Evolutionary conservation across 2,113 vertebrate species (phyloP).

Genomic region (Hippocampus guttulatus): DNA sequence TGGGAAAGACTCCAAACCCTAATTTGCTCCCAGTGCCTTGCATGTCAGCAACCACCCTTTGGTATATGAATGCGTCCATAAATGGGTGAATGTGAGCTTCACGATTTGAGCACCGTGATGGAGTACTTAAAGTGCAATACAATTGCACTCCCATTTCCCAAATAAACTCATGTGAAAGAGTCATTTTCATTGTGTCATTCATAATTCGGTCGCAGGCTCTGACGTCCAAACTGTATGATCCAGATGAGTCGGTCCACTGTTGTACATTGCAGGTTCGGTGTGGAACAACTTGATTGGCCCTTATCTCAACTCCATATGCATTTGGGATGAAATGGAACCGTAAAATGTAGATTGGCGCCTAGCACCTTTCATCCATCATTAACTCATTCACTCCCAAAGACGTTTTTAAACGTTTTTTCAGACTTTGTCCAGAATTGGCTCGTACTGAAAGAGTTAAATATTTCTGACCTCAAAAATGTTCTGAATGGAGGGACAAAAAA

Average conservation of each 20-base stretch:
- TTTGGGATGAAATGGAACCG: not conserved
- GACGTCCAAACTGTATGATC: not conserved
- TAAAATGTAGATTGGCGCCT: not conserved
- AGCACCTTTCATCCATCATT: not conserved
- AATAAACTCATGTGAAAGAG: not conserved
- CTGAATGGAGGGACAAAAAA: not conserved
- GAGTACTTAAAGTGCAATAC: no score
- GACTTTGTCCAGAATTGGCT: no score
- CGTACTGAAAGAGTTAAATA: not conserved
- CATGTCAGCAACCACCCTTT: no score
- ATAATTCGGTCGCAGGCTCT: not conserved
- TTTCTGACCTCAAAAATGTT: not conserved
- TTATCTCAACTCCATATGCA: not conserved
- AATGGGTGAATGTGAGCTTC: no score
- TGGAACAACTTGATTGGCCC: not conserved
- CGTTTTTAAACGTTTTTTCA: no score
- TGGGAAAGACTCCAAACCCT: no score
- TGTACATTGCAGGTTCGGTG: not conserved
- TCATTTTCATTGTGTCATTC: not conserved
- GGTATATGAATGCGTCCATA: no score
- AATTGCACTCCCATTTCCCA: no score
- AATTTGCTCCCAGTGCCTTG: no score
- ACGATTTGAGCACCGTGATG: no score
- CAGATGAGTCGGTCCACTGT: no score
- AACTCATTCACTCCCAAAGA: no score